Conservation (phyloP, 2,797 vertebrate species). For the Acrocephalus scirpaceus region DNA sequence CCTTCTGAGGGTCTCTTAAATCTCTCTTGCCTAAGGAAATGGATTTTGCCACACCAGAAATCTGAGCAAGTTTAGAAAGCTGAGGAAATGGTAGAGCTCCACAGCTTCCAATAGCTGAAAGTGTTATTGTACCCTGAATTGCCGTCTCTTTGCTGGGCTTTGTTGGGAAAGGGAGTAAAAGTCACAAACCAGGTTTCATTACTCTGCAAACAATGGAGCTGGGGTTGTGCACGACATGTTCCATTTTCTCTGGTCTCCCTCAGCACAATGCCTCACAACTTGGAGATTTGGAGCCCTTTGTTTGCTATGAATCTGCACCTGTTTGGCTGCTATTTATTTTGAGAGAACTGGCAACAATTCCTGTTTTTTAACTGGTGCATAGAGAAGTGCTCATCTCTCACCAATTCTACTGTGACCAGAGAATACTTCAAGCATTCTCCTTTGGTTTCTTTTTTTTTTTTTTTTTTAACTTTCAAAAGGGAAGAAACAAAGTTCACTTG, state of each 20-base stretch:
- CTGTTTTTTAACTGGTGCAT: not conserved
- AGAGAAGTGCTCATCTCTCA: not conserved
- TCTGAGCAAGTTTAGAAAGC: not conserved
- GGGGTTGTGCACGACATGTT: not conserved
- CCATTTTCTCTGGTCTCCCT: not conserved
- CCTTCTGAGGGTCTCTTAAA: not conserved
- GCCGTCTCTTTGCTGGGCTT: not conserved
- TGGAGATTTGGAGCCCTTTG: not conserved
- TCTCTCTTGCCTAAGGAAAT: not conserved
- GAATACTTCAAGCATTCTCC: not conserved
- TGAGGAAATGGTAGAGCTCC: not conserved
- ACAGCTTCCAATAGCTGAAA: slow-evolving; percentile 11
- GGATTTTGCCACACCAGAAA: not conserved
- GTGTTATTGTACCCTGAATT: not conserved
- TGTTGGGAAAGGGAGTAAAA: slow-evolving; percentile 32
- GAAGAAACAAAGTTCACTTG: slow-evolving; percentile 57
- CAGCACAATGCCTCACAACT: not conserved
- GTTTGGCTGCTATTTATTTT: not conserved
- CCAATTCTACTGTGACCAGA: not conserved
- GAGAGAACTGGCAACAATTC: not conserved
- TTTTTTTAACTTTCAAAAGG: not conserved
- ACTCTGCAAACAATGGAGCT: not conserved
- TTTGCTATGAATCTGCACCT: not conserved
- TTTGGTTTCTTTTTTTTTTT: not conserved
- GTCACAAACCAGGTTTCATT: not conserved